phyloP scores from a whole-genome alignment of 2,797 vertebrate genomes.

The Falco concolor region DNA sequence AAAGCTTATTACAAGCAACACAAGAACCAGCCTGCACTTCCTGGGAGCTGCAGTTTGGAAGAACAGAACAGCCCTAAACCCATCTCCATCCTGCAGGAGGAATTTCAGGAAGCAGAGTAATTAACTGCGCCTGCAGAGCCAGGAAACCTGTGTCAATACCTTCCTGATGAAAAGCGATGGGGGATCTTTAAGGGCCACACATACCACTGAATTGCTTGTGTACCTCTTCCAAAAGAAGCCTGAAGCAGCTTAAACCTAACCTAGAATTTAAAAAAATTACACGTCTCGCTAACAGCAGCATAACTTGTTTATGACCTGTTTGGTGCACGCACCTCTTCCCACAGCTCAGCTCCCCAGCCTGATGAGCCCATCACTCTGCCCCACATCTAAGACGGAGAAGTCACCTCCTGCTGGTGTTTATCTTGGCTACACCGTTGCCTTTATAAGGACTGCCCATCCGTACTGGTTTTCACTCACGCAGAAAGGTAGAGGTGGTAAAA shows the following conservation, averaged over 20 bases:
- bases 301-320: background rate
- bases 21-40: background rate
- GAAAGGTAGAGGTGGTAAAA: background rate
- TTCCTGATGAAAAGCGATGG: background rate
- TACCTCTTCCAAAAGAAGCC: background rate
- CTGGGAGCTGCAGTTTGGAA: background rate
- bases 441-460: background rate
- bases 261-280: conserved; percentile 19
- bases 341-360: background rate
- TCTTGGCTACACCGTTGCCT: background rate
- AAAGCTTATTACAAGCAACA: background rate
- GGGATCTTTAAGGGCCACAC: background rate
- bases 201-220: background rate
- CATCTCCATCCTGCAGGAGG: background rate
- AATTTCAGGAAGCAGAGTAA: background rate
- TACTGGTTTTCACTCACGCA: rapidly evolving
- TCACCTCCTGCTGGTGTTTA: background rate
- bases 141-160: background rate
- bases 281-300: background rate
- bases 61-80: background rate
- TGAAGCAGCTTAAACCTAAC: background rate
- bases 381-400: background rate
- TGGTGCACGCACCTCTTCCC: background rate
- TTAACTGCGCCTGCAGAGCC: background rate
- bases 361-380: background rate